Evolutionary conservation across 92 coral and sea anemone species (phyloP), one percentile per base, ranked within the genome.

Genomic region (Micromussa lordhowensis): DNA sequence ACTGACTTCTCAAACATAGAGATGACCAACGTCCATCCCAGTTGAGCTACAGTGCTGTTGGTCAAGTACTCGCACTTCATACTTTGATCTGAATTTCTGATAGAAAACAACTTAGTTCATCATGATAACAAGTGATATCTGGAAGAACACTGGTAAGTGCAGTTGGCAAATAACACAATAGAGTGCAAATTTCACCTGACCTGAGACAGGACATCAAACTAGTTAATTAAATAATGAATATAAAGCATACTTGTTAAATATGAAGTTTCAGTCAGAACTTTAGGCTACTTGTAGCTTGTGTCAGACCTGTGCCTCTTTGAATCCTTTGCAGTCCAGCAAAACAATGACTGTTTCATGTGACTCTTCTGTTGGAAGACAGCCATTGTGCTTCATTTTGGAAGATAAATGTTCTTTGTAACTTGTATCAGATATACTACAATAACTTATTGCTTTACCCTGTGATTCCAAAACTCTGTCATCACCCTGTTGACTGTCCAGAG

Each of bases 261-360:
- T 44, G 35, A 32, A 19, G 31, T 30, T 48, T 0, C 66, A 29
- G 13, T 24, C n/a, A 48, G 32, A 40, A 4, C 10, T 0, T 40
- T 4, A 40, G 48, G 40, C 30, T 15, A 9, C 64, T 16, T 29
- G 19, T 32, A 36, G 61, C 40, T 15, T 13, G 70, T 28, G n/a
- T 86, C 74, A 86, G 18, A 86, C 89, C 76, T 64, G 82, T 22
- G 21, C 89, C 34, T 86, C 89, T 64, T 61, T 86, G 12, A 22
- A 5, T 30, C 29, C 89, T 40, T 64, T 40, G 35, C 30, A 38
- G 24, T 76, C 75, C 64, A 66, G 64, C 83, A 86, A 18, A 38
- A 77, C 81, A 44, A 77, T 72, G 22, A 76, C 83, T 34, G 35
- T 63, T 86, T 77, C 75, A 63, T 86, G 83, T 19, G 83, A 44